phyloP scores from a whole-genome alignment of 2,888 invertebrate genomes.

The Plusia festucae region DNA sequence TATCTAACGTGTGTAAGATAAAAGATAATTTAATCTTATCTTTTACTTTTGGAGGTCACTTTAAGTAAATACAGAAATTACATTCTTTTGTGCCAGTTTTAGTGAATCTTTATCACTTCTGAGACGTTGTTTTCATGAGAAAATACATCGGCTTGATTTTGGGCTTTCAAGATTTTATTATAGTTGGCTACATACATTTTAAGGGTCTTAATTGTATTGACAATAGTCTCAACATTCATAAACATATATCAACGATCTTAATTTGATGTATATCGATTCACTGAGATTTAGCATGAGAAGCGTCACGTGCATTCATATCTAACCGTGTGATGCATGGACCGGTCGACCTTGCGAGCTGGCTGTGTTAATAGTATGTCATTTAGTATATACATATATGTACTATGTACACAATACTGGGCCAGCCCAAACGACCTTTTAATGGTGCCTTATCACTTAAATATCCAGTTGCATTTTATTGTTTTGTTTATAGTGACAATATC shows the following conservation, averaged over 20 bases:
- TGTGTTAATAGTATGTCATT: conserved; percentile 63
- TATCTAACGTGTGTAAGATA: neutral
- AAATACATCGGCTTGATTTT: neutral
- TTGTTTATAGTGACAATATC: conserved; percentile 20
- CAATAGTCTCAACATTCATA: neutral
- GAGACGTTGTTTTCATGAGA: neutral
- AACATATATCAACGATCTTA: neutral
- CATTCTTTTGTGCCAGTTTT: neutral
- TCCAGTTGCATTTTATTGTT: conserved; percentile 32
- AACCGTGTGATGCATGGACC: conserved; percentile 58
- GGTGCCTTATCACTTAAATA: conserved; percentile 37
- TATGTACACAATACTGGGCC: conserved; percentile 30
- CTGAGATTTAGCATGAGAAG: conserved; percentile 36
- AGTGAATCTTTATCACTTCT: neutral
- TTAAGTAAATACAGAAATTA: conserved; percentile 1
- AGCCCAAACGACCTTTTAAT: conserved; percentile 45
- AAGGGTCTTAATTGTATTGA: neutral
- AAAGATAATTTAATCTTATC: conserved; percentile 7
- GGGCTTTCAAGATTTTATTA: neutral
- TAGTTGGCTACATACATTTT: neutral
- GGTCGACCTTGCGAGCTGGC: conserved; percentile 64
- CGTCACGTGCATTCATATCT: conserved; percentile 43
- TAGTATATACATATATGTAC: conserved; percentile 38
- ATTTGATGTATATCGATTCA: conserved; percentile 18
- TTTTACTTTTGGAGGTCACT: neutral